A percentile compares a stretch with the other conserved stretches of the same genome.
Conservation (phyloP, 1,140 invertebrate genomes). For the Anastatus disparis region DNA sequence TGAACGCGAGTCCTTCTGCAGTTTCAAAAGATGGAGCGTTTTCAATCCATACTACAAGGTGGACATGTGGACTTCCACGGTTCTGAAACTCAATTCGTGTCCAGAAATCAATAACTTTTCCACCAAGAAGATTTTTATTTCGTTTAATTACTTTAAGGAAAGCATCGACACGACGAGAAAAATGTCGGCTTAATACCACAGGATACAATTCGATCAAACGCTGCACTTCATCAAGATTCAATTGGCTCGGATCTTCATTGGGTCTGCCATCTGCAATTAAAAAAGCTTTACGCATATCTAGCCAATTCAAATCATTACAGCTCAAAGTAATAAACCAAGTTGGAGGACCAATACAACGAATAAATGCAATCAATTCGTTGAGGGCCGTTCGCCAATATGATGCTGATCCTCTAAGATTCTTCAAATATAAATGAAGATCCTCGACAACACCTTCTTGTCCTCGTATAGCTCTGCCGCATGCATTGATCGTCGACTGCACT, state of each 20-base stretch:
- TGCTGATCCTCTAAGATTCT: background rate
- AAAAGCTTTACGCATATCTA: conserved; percentile 51
- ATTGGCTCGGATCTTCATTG: conserved; percentile 46
- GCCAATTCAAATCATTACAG: conserved; percentile 56
- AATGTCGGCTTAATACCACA: conserved; percentile 54
- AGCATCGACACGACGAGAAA: conserved; percentile 56
- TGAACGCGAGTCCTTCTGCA: conserved; percentile 42
- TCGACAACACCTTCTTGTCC: background rate
- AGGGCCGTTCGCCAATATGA: background rate
- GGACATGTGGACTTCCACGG: conserved; percentile 62
- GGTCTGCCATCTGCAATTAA: conserved; percentile 52
- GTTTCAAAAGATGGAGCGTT: conserved; percentile 55
- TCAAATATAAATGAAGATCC: background rate
- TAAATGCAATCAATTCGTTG: conserved; percentile 52
- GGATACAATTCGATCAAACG: conserved; percentile 53
- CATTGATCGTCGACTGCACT: background rate
- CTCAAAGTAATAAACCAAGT: conserved; percentile 57
- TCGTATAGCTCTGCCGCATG: background rate
- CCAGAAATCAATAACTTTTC: conserved; percentile 44
- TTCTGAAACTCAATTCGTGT: conserved; percentile 63
- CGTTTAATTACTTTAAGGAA: conserved; percentile 47
- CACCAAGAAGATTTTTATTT: conserved; percentile 36
- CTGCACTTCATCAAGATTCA: conserved; percentile 51
- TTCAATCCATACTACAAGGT: conserved; percentile 61
- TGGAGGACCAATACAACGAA: conserved; percentile 49